Percentiles rank a stretch among this genome's conserved stretches.
Conservation (phyloP, 2,888 invertebrate species). For the Brachycybe producta region DNA sequence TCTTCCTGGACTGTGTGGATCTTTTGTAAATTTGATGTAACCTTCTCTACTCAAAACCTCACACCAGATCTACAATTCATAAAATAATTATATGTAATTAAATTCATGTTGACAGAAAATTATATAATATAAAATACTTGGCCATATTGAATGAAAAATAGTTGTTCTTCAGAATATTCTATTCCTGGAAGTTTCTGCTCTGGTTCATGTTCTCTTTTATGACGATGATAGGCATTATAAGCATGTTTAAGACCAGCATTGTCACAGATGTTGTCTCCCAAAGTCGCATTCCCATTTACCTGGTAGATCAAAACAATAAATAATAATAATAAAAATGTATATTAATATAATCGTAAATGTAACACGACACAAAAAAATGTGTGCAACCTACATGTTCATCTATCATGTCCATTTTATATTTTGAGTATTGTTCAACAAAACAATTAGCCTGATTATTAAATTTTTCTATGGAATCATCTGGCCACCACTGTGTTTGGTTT, state of each 20-base stretch:
- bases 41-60: conserved; percentile 34
- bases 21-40: conserved; percentile 31
- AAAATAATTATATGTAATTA: neutral
- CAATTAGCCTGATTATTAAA: conserved; percentile 30
- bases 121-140: conserved; percentile 27
- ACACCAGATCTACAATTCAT: conserved; percentile 34
- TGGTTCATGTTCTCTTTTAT: conserved; percentile 26
- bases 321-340: too few relatives aligned
- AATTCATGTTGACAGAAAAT: neutral
- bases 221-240: conserved; percentile 31
- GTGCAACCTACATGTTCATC: conserved; percentile 27
- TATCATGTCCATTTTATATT: conserved; percentile 28
- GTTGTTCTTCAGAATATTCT: conserved; percentile 29
- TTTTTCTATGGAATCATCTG: conserved; percentile 27
- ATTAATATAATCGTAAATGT: too few relatives aligned
- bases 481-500: conserved; percentile 32
- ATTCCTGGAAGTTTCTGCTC: conserved; percentile 32
- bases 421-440: conserved; percentile 30
- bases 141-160: conserved; percentile 34
- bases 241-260: conserved; percentile 33
- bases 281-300: conserved; percentile 34
- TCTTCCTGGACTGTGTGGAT: conserved; percentile 33
- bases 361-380: too few relatives aligned
- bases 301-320: too few relatives aligned
- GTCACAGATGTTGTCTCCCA: conserved; percentile 36